Evolutionary conservation across 2,888 invertebrate species (phyloP), one percentile per base, ranked within the genome.

Genomic region (Phengaris alcon): DNA sequence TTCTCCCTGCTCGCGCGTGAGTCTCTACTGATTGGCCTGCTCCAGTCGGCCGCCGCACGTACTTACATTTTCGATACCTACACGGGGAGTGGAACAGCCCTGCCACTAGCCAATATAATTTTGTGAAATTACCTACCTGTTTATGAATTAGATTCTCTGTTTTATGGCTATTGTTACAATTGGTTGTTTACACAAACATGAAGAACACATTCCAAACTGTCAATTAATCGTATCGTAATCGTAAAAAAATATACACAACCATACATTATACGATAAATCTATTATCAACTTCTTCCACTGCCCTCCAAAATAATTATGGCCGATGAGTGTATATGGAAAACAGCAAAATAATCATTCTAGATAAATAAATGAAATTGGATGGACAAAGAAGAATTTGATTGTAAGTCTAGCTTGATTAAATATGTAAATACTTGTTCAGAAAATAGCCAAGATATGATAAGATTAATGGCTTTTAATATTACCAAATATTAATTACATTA

Each of bases 331-430:
- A 64, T 22, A 22, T 64, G 35, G 64, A 12, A 64, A 64, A 44
- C 64, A 64, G 35, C 64, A 44, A 35, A 35, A 64, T 12, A 9
- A 57, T 22, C 22, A 15, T 59, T 22, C 5, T 22, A 22, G 22
- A 59, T 0, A 22, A 13, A 22, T 3, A 5, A 15, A n/a, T 10
- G 22, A 70, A 70, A 15, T 51, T 51, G 22, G 22, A 70, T 51
- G 70, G 35, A 22, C 52, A 35, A 35, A 72, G 15, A 22, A 52
- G 72, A 22, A 54, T 72, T 72, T 35, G 52, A 72, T 54, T 54
- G 54, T 72, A 10, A 72, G 52, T 72, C 52, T 54, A 72, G 81
- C 81, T 81, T 82, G 77, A 82, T 81, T 84, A 83, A 82, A 83
- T 84, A 72, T 54, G 35, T 72, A 35, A 72, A 72, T 70, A 70